Conservation (phyloP, 2,113 vertebrate genomes). For the Pandion haliaetus region DNA sequence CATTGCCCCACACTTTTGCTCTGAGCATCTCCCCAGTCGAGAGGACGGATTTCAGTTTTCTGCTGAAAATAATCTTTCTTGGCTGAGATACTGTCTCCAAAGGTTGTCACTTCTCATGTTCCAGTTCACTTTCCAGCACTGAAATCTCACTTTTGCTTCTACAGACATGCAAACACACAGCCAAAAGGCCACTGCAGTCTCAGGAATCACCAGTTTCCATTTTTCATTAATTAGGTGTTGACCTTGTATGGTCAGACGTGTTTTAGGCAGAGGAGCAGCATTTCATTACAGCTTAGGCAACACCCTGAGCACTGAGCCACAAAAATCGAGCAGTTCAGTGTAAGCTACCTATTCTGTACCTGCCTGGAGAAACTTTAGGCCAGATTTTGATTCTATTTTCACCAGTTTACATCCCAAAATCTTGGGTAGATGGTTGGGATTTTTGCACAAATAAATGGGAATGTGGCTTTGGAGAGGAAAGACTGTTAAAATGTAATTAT, state of each 20-base stretch:
- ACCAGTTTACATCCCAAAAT: constrained; percentile 29
- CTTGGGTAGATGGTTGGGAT: neutral
- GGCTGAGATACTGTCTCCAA: neutral
- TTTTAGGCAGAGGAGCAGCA: constrained; percentile 34
- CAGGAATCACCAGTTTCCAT: constrained; percentile 57
- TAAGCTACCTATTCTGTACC: constrained; percentile 29
- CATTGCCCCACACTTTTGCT: neutral
- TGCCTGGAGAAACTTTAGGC: neutral
- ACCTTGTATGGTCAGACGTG: neutral
- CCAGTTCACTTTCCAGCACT: constrained; percentile 9
- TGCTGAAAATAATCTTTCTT: neutral
- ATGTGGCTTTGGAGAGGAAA: neutral
- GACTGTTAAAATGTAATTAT: neutral
- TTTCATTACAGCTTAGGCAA: neutral
- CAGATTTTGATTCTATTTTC: neutral
- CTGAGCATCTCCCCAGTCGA: neutral
- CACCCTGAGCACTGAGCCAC: constrained; percentile 8
- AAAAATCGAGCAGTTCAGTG: neutral
- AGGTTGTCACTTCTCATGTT: neutral
- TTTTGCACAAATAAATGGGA: neutral
- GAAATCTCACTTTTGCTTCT: constrained; percentile 8
- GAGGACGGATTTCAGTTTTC: neutral
- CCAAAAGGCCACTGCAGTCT: constrained; percentile 58
- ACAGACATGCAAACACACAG: constrained; percentile 1
- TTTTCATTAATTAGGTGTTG: neutral